phyloP scores from a whole-genome alignment of 2,797 vertebrate genomes.

The Mycteria americana region DNA sequence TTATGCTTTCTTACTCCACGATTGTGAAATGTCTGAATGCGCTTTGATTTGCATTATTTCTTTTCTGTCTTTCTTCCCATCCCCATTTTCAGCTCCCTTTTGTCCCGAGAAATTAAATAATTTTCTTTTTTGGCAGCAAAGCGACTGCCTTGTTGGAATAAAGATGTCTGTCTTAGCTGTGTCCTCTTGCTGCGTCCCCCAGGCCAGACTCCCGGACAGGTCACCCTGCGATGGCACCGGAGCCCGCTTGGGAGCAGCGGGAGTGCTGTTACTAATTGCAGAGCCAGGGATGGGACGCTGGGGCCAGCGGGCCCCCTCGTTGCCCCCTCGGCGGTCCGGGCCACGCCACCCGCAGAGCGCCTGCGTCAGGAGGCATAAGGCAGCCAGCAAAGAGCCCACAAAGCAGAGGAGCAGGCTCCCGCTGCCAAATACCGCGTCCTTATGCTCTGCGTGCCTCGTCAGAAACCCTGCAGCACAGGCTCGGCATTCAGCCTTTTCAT shows the following conservation, averaged over 20 bases:
- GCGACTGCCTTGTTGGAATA: not conserved
- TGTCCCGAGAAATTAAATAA: conserved; percentile 25
- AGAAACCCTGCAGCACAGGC: not conserved
- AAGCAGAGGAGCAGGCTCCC: not conserved
- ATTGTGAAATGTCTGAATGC: conserved; percentile 22
- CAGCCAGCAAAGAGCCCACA: conserved; percentile 26
- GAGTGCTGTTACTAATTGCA: accelerated
- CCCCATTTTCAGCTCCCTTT: conserved; percentile 33
- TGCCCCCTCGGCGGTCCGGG: not conserved
- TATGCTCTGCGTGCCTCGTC: not conserved
- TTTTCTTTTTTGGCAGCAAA: conserved; percentile 23
- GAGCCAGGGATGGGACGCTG: not conserved
- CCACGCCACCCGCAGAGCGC: not conserved
- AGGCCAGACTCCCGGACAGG: not conserved
- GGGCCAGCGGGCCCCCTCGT: not conserved
- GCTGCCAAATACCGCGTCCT: not conserved
- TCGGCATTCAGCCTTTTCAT: not conserved
- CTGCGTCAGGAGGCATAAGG: not conserved
- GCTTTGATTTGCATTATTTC: conserved; percentile 42
- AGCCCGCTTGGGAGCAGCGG: not conserved
- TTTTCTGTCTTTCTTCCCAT: conserved; percentile 20
- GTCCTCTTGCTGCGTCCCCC: not conserved
- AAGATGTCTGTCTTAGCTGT: not conserved
- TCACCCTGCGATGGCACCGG: not conserved
- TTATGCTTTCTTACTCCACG: not conserved